These are phyloP conservation scores for Agelastica alni DNA, from an alignment of 2,888 invertebrate genomes.

Conservation along the genomic window DNA sequence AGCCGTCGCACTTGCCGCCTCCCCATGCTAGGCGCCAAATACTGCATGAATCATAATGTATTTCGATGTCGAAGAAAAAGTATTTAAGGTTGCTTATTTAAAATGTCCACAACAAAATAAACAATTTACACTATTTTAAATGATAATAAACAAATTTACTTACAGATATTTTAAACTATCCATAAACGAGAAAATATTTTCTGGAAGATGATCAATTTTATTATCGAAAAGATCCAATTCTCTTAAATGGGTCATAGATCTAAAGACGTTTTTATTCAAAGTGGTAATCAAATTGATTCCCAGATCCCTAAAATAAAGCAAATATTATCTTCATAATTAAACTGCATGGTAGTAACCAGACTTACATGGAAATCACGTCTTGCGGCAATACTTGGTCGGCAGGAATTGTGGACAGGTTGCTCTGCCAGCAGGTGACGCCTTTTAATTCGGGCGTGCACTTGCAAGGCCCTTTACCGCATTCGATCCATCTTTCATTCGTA, in stretches of 20 bases:
- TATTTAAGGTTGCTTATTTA: too few species aligned
- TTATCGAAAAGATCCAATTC: constrained; percentile 77
- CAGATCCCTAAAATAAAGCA: constrained; percentile 65
- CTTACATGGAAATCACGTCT: constrained; percentile 69
- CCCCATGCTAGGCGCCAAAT: too few species aligned
- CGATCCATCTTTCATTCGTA: constrained; percentile 65
- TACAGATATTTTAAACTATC: constrained; percentile 68
- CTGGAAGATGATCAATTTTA: constrained; percentile 68
- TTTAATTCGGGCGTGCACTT: constrained; percentile 68
- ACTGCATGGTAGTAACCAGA: neutral
- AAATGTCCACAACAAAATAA: too few species aligned
- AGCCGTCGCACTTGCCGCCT: too few species aligned
- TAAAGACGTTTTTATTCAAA: constrained; percentile 71
- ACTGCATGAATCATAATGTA: too few species aligned
- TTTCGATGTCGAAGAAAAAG: too few species aligned
- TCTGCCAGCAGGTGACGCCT: constrained; percentile 71
- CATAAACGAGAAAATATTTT: constrained; percentile 67
- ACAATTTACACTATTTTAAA: too few species aligned
- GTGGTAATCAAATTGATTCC: constrained; percentile 72
- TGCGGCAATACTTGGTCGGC: constrained; percentile 66
- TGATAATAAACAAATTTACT: too few species aligned
- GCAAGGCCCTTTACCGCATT: constrained; percentile 67
- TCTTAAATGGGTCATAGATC: constrained; percentile 65
- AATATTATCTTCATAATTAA: neutral
- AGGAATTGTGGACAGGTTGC: constrained; percentile 64